These are phyloP conservation scores for Eueides isabella DNA, from an alignment of 1,140 invertebrate species.

Conservation along the genomic window DNA sequence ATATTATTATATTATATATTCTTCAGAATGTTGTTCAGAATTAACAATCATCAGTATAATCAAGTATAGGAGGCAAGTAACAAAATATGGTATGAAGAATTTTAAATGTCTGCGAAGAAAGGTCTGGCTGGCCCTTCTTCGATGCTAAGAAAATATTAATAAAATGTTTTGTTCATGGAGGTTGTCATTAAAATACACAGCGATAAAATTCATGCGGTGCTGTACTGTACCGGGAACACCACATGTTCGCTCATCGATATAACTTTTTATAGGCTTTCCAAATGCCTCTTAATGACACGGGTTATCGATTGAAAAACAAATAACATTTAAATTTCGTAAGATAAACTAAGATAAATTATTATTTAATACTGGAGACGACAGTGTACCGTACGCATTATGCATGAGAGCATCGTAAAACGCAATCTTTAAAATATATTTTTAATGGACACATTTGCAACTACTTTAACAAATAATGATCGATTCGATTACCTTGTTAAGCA, in stretches of 20 bases:
- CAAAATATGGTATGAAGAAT: slow-evolving; percentile 9
- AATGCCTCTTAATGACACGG: slow-evolving; percentile 24
- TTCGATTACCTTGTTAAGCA: not conserved
- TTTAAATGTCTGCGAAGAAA: not conserved
- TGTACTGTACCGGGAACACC: slow-evolving; percentile 29
- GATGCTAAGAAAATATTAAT: slow-evolving; percentile 27
- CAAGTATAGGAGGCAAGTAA: not conserved
- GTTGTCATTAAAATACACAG: slow-evolving; percentile 25
- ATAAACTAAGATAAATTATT: not conserved
- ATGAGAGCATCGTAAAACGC: not conserved
- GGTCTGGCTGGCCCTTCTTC: slow-evolving; percentile 7
- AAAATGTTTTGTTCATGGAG: slow-evolving; percentile 22
- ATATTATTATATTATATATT: too few relatives aligned
- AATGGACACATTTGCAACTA: not conserved
- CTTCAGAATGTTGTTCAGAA: too few relatives aligned
- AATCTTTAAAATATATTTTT: not conserved
- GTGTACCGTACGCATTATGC: not conserved
- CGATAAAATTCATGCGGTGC: slow-evolving; percentile 29
- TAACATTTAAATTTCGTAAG: not conserved
- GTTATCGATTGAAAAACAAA: slow-evolving; percentile 26
- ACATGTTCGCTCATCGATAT: slow-evolving; percentile 30
- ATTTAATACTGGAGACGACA: not conserved
- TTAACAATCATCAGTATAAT: too few relatives aligned
- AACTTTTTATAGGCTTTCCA: slow-evolving; percentile 32
- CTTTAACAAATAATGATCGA: not conserved